Percentiles rank a stretch among this genome's conserved stretches.
Conservation (phyloP, 2,888 invertebrate species). For the Leptodirus hochenwartii region DNA sequence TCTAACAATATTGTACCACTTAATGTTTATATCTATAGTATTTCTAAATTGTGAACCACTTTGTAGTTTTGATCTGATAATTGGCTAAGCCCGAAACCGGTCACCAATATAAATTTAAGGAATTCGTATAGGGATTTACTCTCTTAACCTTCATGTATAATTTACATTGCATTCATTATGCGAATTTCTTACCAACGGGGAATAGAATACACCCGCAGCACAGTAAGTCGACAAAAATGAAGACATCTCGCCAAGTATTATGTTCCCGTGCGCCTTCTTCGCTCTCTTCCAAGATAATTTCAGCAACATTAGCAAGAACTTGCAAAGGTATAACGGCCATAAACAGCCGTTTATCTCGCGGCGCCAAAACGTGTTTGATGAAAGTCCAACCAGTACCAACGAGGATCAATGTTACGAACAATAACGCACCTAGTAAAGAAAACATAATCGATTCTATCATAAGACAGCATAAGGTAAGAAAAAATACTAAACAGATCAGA, state of each 20-base stretch:
- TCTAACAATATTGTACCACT: too few relatives aligned
- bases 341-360: slow-evolving; percentile 91
- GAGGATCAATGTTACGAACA: slow-evolving; percentile 90
- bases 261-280: slow-evolving; percentile 78
- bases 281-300: slow-evolving; percentile 93
- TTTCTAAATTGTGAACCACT: too few relatives aligned
- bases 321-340: slow-evolving; percentile 95
- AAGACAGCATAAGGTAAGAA: neutral
- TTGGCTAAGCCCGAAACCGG: too few relatives aligned
- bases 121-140: too few relatives aligned
- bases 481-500: neutral
- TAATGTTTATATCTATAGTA: too few relatives aligned
- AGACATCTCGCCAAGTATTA: slow-evolving; percentile 79
- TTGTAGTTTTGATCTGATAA: too few relatives aligned
- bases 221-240: slow-evolving; percentile 82
- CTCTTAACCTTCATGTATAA: too few relatives aligned
- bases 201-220: slow-evolving; percentile 94
- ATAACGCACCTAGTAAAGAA: slow-evolving; percentile 37
- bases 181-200: too few relatives aligned
- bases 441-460: neutral
- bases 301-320: slow-evolving; percentile 91
- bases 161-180: too few relatives aligned
- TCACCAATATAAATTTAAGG: too few relatives aligned
- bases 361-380: slow-evolving; percentile 91
- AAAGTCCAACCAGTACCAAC: slow-evolving; percentile 99